Evolutionary conservation across 2,113 vertebrate species (phyloP).

Genomic region (Spea bombifrons): DNA sequence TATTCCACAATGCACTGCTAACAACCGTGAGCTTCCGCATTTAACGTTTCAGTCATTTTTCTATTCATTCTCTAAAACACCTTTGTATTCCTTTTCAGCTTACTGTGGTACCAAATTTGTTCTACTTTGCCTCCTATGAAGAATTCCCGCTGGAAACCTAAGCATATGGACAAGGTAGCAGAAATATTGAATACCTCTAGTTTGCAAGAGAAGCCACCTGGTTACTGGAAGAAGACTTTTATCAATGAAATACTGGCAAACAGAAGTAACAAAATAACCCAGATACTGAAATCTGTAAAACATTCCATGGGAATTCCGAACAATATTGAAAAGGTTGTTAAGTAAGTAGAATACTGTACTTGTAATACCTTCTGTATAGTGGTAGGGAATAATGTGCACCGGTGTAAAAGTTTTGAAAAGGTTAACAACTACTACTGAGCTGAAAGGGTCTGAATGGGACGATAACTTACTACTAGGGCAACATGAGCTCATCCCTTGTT

Average conservation of each 20-base stretch:
- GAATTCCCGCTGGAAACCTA: slow-evolving; percentile 52
- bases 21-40: no score
- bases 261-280: slow-evolving; percentile 61
- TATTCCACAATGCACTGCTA: no score
- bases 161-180: slow-evolving; percentile 49
- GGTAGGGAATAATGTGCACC: no score
- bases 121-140: slow-evolving; percentile 55
- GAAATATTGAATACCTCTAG: slow-evolving; percentile 46
- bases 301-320: slow-evolving; percentile 71
- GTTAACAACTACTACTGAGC: no score
- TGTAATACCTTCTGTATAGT: no score
- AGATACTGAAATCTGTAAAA: slow-evolving; percentile 63
- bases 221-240: slow-evolving; percentile 79
- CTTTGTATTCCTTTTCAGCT: slow-evolving; percentile 56
- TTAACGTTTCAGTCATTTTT: no score
- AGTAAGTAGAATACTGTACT: slow-evolving; percentile 53
- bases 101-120: slow-evolving; percentile 76
- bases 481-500: no score
- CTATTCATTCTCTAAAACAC: no score
- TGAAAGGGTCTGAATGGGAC: no score
- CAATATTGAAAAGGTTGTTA: slow-evolving; percentile 67
- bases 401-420: no score
- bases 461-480: no score
- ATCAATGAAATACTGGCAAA: slow-evolving; percentile 63
- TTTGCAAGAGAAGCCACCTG: slow-evolving; percentile 56